A percentile compares a stretch with the other conserved stretches of the same genome.
Conservation (phyloP, 2,113 vertebrate species). For the Tympanuchus pallidicinctus region DNA sequence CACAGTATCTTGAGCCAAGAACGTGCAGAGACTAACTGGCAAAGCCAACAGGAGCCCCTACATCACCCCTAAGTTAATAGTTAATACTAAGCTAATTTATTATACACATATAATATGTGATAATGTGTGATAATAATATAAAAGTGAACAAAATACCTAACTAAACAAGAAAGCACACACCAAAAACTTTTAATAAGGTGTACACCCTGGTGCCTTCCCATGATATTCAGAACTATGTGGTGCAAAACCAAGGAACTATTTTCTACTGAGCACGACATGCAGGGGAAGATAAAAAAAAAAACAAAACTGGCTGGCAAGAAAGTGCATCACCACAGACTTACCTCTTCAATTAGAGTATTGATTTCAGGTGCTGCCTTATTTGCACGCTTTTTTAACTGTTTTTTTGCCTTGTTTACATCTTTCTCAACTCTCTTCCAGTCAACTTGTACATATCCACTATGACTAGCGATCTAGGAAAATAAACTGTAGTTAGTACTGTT, state of each 20-base stretch:
- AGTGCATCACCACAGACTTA: constrained; percentile 66
- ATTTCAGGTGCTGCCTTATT: constrained; percentile 93
- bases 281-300: background rate
- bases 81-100: background rate
- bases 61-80: background rate
- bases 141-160: background rate
- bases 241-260: background rate
- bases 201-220: background rate
- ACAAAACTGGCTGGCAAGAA: background rate
- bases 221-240: background rate
- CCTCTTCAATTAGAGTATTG: constrained; percentile 93
- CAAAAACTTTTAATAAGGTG: background rate
- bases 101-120: background rate
- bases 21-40: background rate
- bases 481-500: constrained; percentile 17
- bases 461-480: constrained; percentile 91
- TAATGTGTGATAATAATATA: background rate
- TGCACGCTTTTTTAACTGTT: constrained; percentile 92
- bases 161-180: background rate
- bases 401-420: constrained; percentile 98
- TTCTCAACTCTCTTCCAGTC: constrained; percentile 99
- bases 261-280: background rate
- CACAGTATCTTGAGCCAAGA: background rate
- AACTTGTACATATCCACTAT: constrained; percentile 95
- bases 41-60: background rate